Evolutionary conservation across 2,797 vertebrate species (phyloP), one percentile per base, ranked within the genome.

Genomic region (Scomberomorus guttatus): DNA sequence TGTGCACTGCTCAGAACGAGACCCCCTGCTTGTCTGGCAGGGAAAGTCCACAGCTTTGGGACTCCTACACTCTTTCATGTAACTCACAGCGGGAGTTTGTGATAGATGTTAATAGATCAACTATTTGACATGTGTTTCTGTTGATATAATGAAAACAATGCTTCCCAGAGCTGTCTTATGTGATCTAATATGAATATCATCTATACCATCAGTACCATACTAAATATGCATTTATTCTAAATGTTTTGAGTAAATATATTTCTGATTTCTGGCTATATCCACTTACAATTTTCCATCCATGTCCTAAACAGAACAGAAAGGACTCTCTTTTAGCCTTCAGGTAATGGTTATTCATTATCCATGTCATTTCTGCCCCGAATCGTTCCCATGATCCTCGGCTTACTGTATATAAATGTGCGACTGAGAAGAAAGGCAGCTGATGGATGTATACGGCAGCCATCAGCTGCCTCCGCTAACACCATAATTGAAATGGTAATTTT

Each of bases 401-500:
- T 61, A 69, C 14, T 67, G 32, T 84, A 56, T 75, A 54, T 71
- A 48, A 81, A 78, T 34, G 77, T 65, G 50, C n/a, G 68, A 39
- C n/a, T 82, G 67, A 34, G 51, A 66, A 74, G 68, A 84, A 76
- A 69, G 58, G 56, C 65, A 17, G 56, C 17, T 71, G 82, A 51
- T 57, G 37, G 59, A 84, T 78, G 70, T 64, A 57, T 51, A 57
- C 68, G 3, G 14, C 69, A 75, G 72, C 71, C 70, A 64, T 88
- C 81, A 85, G 82, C 84, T 72, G 80, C 66, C 66, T 85, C 72
- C 15, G 13, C 73, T 73, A 74, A 84, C 67, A 64, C 32, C 7
- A 54, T 90, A 84, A 93, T 85, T 92, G 88, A 93, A 93, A 93
- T 87, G 87, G 79, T 91, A 81, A 92, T 90, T 90, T 89, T 83